Conservation (phyloP, 2,888 invertebrate genomes). For the Listrodromus nycthemerus region DNA sequence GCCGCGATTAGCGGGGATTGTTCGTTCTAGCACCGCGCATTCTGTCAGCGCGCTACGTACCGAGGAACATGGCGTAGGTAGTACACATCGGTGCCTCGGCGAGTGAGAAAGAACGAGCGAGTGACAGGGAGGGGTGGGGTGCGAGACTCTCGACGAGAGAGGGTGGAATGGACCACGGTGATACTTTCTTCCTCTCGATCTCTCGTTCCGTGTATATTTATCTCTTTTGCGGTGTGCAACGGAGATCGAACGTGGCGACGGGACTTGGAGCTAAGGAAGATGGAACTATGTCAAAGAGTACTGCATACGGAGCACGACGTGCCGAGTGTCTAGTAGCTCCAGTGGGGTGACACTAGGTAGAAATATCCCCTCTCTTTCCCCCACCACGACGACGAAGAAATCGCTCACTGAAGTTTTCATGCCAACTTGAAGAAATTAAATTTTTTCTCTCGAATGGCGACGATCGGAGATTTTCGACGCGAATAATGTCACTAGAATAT, state of each 20-base stretch:
- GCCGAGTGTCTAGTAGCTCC: constrained; percentile 33
- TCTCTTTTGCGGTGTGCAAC: constrained; percentile 18
- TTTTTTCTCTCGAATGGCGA: not conserved
- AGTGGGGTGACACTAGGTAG: constrained; percentile 33
- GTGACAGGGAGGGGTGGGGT: constrained; percentile 16
- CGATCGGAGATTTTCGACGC: not conserved
- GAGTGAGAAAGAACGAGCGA: constrained; percentile 14
- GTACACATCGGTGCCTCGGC: constrained; percentile 42
- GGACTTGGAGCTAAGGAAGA: not conserved
- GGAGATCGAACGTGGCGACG: constrained; percentile 8
- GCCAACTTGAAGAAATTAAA: not conserved
- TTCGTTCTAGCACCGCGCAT: constrained; percentile 75
- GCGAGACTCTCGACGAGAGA: constrained; percentile 31
- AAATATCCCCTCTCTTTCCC: constrained; percentile 5
- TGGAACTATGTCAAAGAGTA: constrained; percentile 15
- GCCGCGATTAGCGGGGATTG: constrained; percentile 73
- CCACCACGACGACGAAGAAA: not conserved
- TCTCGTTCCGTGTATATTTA: not conserved
- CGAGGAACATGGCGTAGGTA: constrained; percentile 67
- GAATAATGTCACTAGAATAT: not conserved
- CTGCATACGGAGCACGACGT: constrained; percentile 24
- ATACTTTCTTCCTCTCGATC: constrained; percentile 16
- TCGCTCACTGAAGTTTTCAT: not conserved
- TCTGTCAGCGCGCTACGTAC: constrained; percentile 76
- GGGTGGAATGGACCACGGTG: constrained; percentile 16